phyloP scores from a whole-genome alignment of 2,797 vertebrate genomes.

The Anguilla megastoma region DNA sequence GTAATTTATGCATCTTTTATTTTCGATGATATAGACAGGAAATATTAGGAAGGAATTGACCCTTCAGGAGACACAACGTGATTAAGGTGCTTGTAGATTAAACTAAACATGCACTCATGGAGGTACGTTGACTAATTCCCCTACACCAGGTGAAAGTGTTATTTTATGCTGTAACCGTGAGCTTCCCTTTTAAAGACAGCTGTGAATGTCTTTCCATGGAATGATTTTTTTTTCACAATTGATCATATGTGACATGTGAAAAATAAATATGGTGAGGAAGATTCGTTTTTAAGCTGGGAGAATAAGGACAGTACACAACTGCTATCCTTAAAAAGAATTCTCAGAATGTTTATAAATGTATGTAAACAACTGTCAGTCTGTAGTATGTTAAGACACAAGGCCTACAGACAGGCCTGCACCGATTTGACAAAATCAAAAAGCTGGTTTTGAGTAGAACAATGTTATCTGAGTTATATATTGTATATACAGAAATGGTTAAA shows the following conservation, averaged over 20 bases:
- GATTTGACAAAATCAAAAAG: conserved; percentile 37
- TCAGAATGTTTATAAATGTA: neutral
- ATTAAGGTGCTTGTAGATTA: conserved; percentile 58
- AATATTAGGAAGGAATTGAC: conserved; percentile 27
- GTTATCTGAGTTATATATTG: neutral
- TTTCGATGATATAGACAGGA: conserved; percentile 50
- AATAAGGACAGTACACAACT: neutral
- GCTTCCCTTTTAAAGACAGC: conserved; percentile 54
- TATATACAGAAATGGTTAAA: conserved; percentile 25
- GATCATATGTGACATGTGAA: conserved; percentile 51
- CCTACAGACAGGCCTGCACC: conserved; percentile 38
- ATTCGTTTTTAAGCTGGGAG: neutral
- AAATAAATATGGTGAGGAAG: neutral
- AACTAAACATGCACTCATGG: conserved; percentile 58
- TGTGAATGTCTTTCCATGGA: conserved; percentile 45
- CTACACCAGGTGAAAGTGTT: conserved; percentile 68
- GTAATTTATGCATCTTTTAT: conserved; percentile 58
- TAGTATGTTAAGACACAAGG: conserved; percentile 41
- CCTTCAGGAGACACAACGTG: conserved; percentile 46
- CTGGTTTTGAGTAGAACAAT: conserved; percentile 42
- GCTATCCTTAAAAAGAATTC: neutral
- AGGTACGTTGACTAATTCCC: conserved; percentile 60
- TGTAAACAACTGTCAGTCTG: conserved; percentile 51
- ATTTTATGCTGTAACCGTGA: conserved; percentile 47
- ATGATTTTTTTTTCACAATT: conserved; percentile 44